A percentile compares a stretch with the other conserved stretches of the same genome.
Evolutionary conservation across 1,140 invertebrate genomes (phyloP).

Genomic region (Oryzaephilus surinamensis): DNA sequence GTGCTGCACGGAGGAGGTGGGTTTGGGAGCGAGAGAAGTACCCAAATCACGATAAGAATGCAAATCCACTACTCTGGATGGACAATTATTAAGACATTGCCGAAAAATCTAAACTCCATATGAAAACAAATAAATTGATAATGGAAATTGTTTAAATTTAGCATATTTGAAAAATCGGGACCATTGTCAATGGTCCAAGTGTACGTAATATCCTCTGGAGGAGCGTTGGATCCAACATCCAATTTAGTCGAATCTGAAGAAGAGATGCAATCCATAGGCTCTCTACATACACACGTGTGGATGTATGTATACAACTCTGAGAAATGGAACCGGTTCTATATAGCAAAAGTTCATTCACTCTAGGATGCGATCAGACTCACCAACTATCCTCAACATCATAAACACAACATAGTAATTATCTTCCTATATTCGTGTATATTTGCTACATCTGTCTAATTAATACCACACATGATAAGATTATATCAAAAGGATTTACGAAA

Average conservation of each 20-base stretch:
- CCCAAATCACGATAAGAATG: conserved; percentile 17
- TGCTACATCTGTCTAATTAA: conserved; percentile 12
- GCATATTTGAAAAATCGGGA: neutral
- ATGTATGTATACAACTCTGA: conserved; percentile 11
- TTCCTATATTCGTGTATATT: conserved; percentile 15
- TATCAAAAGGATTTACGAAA: too few species aligned
- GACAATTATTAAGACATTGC: neutral
- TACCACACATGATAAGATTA: conserved; percentile 5
- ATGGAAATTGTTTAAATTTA: too few species aligned
- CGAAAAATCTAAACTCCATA: neutral
- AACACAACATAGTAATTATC: conserved; percentile 19
- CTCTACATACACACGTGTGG: conserved; percentile 19
- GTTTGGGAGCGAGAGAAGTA: conserved; percentile 2
- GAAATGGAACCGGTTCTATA: conserved; percentile 23
- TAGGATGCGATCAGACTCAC: conserved; percentile 15
- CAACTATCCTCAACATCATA: conserved; percentile 12
- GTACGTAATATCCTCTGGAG: neutral
- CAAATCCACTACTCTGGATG: conserved; percentile 4
- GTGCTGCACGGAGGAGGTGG: conserved; percentile 8
- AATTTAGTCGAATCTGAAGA: conserved; percentile 1
- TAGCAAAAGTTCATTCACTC: conserved; percentile 24
- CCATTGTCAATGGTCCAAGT: neutral
- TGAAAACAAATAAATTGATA: neutral
- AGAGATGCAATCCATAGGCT: neutral
- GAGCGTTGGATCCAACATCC: too few species aligned